These are phyloP conservation scores for Salvelinus sp. DNA, from an alignment of 2,113 vertebrate genomes.

Conservation along the genomic window DNA sequence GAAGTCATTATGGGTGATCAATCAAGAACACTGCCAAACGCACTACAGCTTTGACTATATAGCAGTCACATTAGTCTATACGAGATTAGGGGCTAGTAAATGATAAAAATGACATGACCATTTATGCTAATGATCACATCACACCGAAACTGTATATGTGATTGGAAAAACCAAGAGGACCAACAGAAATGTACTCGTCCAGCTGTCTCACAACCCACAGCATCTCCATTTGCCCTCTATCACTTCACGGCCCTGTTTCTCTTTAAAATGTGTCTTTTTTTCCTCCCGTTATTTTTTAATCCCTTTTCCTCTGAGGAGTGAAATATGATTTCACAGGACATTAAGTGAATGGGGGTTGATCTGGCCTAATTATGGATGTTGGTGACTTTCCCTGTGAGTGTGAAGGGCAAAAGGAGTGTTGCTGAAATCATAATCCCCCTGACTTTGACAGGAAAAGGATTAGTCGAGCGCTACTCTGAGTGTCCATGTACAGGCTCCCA, in stretches of 20 bases:
- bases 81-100: no score
- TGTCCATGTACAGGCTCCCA: slow-evolving; percentile 24
- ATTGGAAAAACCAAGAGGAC: background rate
- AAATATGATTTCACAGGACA: slow-evolving; percentile 73
- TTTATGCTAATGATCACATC: background rate
- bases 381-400: slow-evolving; percentile 60
- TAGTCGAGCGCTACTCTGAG: slow-evolving; percentile 37
- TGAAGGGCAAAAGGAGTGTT: slow-evolving; percentile 57
- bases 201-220: background rate
- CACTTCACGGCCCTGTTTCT: slow-evolving; percentile 41
- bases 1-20: no score
- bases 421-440: slow-evolving; percentile 57
- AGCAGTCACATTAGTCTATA: no score
- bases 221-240: background rate
- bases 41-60: no score
- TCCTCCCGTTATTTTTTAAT: slow-evolving; percentile 50
- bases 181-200: background rate
- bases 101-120: no score
- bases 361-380: slow-evolving; percentile 68
- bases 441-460: slow-evolving; percentile 56
- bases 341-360: slow-evolving; percentile 64
- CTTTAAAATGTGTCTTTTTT: slow-evolving; percentile 63
- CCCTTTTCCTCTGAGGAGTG: slow-evolving; percentile 49
- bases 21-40: no score
- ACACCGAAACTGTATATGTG: background rate